phyloP scores from a whole-genome alignment of 2,888 invertebrate genomes.

The Hermaeophaga mercurialis region DNA sequence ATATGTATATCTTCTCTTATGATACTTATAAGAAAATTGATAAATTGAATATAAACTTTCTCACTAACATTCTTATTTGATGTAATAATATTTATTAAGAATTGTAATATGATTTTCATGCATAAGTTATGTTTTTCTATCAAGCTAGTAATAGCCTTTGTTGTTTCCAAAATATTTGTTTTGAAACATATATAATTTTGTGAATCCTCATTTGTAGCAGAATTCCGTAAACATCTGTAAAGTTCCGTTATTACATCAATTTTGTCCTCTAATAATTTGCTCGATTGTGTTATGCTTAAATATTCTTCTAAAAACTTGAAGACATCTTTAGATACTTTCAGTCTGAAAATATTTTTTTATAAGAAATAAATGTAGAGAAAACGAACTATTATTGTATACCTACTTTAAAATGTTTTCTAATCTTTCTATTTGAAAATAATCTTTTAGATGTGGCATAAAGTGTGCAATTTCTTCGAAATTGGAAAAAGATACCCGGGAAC shows the following conservation, averaged over 20 bases:
- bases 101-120: slow-evolving; percentile 63
- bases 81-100: slow-evolving; percentile 64
- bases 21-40: slow-evolving; percentile 57
- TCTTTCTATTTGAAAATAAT: slow-evolving; percentile 9
- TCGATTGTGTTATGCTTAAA: slow-evolving; percentile 5
- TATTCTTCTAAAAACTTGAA: slow-evolving; percentile 23
- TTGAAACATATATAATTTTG: slow-evolving; percentile 61
- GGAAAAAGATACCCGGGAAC: not conserved
- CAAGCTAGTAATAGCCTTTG: slow-evolving; percentile 60
- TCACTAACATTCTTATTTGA: slow-evolving; percentile 63
- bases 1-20: slow-evolving; percentile 25
- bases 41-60: slow-evolving; percentile 63
- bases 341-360: slow-evolving; percentile 3
- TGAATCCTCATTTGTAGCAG: slow-evolving; percentile 61
- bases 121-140: slow-evolving; percentile 59
- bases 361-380: no score
- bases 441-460: not conserved
- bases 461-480: not conserved
- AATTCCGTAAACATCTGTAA: slow-evolving; percentile 61
- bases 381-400: no score
- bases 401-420: no score
- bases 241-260: slow-evolving; percentile 52
- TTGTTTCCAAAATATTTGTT: slow-evolving; percentile 56
- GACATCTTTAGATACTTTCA: slow-evolving; percentile 10
- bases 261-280: not conserved